These are phyloP conservation scores for Lepilemur ruficaudatus DNA, from an alignment of 2,797 vertebrate genomes.

Conservation along the genomic window DNA sequence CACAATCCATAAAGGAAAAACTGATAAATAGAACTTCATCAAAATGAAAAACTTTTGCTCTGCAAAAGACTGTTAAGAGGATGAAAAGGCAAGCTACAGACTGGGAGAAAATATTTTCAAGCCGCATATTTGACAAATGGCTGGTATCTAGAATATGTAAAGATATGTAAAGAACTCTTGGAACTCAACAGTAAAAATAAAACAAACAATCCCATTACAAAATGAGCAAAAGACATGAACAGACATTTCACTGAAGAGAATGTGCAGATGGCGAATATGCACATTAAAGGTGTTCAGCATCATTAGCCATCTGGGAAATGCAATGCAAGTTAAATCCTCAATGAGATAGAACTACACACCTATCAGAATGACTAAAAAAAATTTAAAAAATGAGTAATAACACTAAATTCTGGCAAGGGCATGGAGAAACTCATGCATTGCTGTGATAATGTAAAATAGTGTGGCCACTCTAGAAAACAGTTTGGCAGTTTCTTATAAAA, in stretches of 20 bases:
- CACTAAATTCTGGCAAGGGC: background rate
- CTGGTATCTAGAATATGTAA: background rate
- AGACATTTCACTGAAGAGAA: conserved; percentile 18
- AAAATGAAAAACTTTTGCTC: background rate
- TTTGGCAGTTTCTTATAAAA: background rate
- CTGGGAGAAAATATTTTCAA: background rate
- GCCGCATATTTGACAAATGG: background rate
- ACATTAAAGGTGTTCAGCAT: background rate
- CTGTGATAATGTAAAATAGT: background rate
- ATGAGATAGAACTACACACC: background rate
- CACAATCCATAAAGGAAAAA: background rate
- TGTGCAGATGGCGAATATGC: background rate
- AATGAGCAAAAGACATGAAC: background rate
- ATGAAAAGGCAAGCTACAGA: background rate
- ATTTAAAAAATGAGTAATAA: background rate
- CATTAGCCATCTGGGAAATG: background rate
- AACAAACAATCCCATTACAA: background rate
- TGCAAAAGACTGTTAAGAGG: background rate
- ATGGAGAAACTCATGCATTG: background rate
- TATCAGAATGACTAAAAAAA: background rate
- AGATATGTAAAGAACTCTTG: background rate
- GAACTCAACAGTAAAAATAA: conserved; percentile 17
- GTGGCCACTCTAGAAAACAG: background rate
- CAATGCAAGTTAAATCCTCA: background rate
- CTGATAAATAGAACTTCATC: background rate